Evolutionary conservation across 2,113 vertebrate genomes (phyloP).

Genomic region (Narcine bancroftii): DNA sequence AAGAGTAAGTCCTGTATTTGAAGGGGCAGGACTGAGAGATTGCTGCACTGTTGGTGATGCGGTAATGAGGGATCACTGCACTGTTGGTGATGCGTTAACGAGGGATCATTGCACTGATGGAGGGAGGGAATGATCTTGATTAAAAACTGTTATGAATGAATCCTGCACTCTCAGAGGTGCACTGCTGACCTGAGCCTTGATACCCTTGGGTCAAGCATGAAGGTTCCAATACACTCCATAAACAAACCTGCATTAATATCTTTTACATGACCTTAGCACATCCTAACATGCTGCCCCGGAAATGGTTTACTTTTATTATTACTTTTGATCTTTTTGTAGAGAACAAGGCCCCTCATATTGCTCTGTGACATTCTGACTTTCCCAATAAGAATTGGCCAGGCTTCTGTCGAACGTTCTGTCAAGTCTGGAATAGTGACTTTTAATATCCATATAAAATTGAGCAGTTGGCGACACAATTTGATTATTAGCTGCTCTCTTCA

Average conservation of each 20-base stretch:
- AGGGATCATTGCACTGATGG: background rate
- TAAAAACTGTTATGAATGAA: background rate
- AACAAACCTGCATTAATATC: background rate
- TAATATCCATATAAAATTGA: background rate
- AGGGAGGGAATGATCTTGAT: no score
- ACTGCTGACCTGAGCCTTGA: background rate
- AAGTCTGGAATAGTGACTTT: background rate
- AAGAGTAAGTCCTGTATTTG: no score
- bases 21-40: background rate
- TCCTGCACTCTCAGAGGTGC: background rate
- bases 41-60: background rate
- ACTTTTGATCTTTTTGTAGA: no score
- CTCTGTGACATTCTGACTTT: no score
- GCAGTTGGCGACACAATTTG: background rate
- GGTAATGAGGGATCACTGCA: background rate
- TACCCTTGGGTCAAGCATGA: background rate
- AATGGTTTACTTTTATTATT: no score
- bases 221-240: background rate
- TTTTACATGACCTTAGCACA: background rate
- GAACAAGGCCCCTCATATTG: no score
- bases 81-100: background rate
- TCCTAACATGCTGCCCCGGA: no score
- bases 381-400: no score
- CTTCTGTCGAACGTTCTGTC: background rate
- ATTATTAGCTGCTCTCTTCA: background rate